Base-by-base conservation (phyloP, 2,797 vertebrate species). In the Jordanella pulchra region DNA sequence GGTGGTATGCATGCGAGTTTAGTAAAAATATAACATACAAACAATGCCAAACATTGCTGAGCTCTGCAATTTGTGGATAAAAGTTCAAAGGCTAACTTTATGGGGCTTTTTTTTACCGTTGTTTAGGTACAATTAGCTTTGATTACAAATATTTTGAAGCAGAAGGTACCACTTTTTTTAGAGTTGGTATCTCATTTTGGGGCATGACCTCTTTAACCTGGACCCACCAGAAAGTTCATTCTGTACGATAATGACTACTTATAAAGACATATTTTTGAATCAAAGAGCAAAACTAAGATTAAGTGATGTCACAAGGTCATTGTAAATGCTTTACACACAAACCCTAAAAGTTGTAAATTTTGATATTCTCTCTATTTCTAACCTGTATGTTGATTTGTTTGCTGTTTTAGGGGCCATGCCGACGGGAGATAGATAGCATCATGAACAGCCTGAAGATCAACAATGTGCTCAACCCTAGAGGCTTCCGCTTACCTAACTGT, bases 401-500 rank as follows among this genome's bases (percentile, higher is more conserved):
- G 71, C 28, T 23, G 44, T 45, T 69, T 64, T 83, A 99, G 97
- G 97, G 97, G 54, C 97, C 97, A 2, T 99, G 97, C 87, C 96
- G 97, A 35, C 94, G 96, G 85, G 96, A 98, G 87, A 97, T 99
- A 94, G 97, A 98, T 79, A 96, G 96, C 79, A 95, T 96, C 53
- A 89, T 99, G 92, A 97, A 96, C 82, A 93, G 93, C 69, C 92
- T 98, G 60, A 97, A 97, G 90, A 96, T 96, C 92, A 92, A 94
- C 89, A 96, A 96, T n/a, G 93, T 96, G 74, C 93, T 99, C 85
- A 97, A 95, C 84, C 96, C 96, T 1, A 92, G 95, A 90, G 94
- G 95, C 54, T 90, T 98, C 84, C 96, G 96, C 93, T 96, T 99
- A 90, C 97, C 97, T 89, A 99, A 99, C 93, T 99, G 97, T 89